Evolutionary conservation across 2,797 vertebrate genomes (phyloP).

Genomic region (Clarias pachynema): DNA sequence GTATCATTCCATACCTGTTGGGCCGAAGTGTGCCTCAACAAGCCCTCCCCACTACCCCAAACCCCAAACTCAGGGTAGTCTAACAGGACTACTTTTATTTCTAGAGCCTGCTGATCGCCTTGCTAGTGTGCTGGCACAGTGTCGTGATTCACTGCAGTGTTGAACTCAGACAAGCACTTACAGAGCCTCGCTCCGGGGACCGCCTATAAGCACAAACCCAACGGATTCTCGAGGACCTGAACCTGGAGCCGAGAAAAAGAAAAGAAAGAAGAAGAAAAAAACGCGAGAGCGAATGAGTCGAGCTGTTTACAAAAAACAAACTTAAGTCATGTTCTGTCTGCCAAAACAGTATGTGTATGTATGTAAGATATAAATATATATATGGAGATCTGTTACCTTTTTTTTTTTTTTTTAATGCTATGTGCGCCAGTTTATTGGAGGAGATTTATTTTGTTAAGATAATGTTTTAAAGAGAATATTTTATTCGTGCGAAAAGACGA

Average conservation of each 20-base stretch:
- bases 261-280: not conserved
- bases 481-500: conserved; percentile 56
- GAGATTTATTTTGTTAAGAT: conserved; percentile 78
- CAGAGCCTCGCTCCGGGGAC: conserved; percentile 51
- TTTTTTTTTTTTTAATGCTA: conserved; percentile 63
- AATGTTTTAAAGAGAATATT: conserved; percentile 61
- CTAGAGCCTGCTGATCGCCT: conserved; percentile 29
- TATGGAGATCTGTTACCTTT: conserved; percentile 71
- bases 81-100: conserved; percentile 13
- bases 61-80: conserved; percentile 7
- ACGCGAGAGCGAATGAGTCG: conserved; percentile 48
- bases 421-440: conserved; percentile 75
- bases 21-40: conserved; percentile 33
- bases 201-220: conserved; percentile 85
- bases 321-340: conserved; percentile 69
- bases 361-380: conserved; percentile 62
- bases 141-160: conserved; percentile 51
- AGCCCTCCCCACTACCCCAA: not conserved
- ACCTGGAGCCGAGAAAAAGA: conserved; percentile 79
- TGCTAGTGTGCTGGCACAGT: conserved; percentile 43
- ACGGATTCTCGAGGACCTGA: conserved; percentile 69
- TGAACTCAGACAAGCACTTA: conserved; percentile 36
- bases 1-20: conserved; percentile 29
- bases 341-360: conserved; percentile 71
- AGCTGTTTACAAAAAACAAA: conserved; percentile 75